A percentile compares a stretch with the other conserved stretches of the same genome.
phyloP scores from a whole-genome alignment of 2,113 vertebrate species.

The Rhabdomys dilectus region DNA sequence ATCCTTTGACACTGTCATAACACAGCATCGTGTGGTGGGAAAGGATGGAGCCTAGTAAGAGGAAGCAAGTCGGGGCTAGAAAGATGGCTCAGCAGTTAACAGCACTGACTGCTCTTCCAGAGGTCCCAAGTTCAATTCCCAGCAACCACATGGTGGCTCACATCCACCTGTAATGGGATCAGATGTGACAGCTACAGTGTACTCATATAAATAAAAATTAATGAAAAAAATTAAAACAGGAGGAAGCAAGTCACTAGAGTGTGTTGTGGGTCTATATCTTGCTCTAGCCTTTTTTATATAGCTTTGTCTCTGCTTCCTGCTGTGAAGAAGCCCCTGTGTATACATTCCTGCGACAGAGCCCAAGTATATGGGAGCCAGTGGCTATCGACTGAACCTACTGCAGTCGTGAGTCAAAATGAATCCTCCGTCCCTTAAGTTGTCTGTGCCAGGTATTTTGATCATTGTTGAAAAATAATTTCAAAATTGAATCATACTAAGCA shows the following conservation, averaged over 20 bases:
- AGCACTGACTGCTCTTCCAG: no score
- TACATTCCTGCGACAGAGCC: neutral
- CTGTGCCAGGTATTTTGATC: neutral
- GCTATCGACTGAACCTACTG: neutral
- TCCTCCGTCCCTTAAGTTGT: neutral
- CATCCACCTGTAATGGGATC: no score
- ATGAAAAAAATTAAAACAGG: no score
- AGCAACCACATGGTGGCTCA: no score
- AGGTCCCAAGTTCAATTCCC: no score
- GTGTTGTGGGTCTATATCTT: neutral
- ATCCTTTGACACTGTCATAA: neutral
- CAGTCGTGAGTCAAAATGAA: neutral
- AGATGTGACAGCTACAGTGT: no score
- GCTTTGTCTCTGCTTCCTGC: neutral
- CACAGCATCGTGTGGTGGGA: neutral
- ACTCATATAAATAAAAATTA: no score
- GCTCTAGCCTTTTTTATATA: neutral
- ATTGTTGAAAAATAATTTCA: neutral
- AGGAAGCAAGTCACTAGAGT: neutral
- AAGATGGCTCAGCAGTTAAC: no score
- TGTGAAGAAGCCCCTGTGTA: neutral
- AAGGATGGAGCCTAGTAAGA: neutral
- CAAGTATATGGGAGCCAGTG: no score
- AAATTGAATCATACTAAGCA: neutral
- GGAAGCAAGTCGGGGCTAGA: neutral